Conservation (phyloP, 2,113 vertebrate species). For the Cheilinus undulatus region DNA sequence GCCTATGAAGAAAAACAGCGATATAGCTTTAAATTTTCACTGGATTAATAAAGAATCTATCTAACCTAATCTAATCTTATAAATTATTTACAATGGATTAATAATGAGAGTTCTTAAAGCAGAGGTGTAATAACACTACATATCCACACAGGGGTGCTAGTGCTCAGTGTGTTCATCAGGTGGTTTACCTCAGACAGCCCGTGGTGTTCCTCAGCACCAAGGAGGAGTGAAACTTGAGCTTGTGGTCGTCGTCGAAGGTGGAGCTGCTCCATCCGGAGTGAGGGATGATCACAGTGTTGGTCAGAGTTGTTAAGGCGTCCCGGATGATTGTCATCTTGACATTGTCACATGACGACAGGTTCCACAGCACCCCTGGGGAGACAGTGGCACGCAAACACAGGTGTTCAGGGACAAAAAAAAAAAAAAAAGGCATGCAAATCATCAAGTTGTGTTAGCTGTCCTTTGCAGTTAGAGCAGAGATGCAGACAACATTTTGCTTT, state of each 20-base stretch:
- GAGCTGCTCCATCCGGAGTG: slow-evolving; percentile 97
- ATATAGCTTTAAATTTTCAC: too few species aligned
- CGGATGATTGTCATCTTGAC: slow-evolving; percentile 99
- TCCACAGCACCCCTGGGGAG: slow-evolving; percentile 94
- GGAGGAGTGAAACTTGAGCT: slow-evolving; percentile 97
- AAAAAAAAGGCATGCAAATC: slow-evolving; percentile 25
- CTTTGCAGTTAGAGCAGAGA: slow-evolving; percentile 38
- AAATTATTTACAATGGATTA: too few species aligned
- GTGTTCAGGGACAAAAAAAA: slow-evolving; percentile 6
- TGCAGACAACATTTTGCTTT: slow-evolving; percentile 26
- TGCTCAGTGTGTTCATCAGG: slow-evolving; percentile 46
- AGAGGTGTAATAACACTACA: slow-evolving; percentile 22
- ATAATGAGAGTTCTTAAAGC: not conserved
- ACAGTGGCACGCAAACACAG: slow-evolving; percentile 7
- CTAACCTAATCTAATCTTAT: too few species aligned
- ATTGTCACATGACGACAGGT: slow-evolving; percentile 95
- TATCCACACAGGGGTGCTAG: slow-evolving; percentile 68
- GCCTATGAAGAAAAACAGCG: too few species aligned
- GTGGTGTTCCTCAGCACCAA: slow-evolving; percentile 95
- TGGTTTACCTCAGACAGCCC: slow-evolving; percentile 93
- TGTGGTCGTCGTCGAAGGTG: slow-evolving; percentile 95
- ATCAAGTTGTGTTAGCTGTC: slow-evolving; percentile 61
- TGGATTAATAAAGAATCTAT: too few species aligned
- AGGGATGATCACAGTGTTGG: slow-evolving; percentile 97
- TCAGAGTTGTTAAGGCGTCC: slow-evolving; percentile 93